Base-by-base conservation (phyloP, 2,888 invertebrate species). In the Notodonta ziczac region DNA sequence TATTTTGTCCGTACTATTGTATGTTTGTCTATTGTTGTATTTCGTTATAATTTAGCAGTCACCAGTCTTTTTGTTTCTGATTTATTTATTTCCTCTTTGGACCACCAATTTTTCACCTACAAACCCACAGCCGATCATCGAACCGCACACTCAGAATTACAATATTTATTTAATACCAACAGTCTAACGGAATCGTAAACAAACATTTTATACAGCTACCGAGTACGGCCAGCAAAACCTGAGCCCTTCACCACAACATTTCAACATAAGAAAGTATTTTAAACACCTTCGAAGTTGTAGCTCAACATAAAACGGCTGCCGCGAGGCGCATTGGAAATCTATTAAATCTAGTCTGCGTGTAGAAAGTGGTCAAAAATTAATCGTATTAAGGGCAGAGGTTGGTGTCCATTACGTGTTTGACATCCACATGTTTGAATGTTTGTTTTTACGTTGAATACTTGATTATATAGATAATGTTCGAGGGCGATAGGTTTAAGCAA, bases 191-290 rank as follows among this genome's bases (percentile, higher is more conserved):
- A n/a, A 39, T 56, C 40, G 55, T 59, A 56, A 50, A 59, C 59
- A 59, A 59, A 59, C 55, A 56, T 59, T 59, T 50, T 54, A 59
- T 59, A 56, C 50, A 40, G 59, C 50, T 59, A 56, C 55, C 56
- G 16, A 46, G 14, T 5, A 40, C 4, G 14, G 24, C 66, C 56
- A 54, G 14, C 42, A 13, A 52, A 66, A 56, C 48, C 53, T 56
- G 66, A 63, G 6, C 60, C 50, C n/a, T 50, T 53, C 52, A 60
- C 48, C 13, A n/a, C n/a, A 6, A 5, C 5, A n/a, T 46, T 46
- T 5, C 24, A 24, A 46, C 4, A 10, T n/a, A 3, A 46, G 46
- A 13, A 46, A 46, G 13, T 7, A 5, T 46, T n/a, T 5, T 42
- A 9, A 51, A 51, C 10, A 51, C 40, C 14, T 7, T 51, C 48